These are phyloP conservation scores for Oscheius sp. DNA, from an alignment of 2,888 invertebrate genomes.

Conservation along the genomic window DNA sequence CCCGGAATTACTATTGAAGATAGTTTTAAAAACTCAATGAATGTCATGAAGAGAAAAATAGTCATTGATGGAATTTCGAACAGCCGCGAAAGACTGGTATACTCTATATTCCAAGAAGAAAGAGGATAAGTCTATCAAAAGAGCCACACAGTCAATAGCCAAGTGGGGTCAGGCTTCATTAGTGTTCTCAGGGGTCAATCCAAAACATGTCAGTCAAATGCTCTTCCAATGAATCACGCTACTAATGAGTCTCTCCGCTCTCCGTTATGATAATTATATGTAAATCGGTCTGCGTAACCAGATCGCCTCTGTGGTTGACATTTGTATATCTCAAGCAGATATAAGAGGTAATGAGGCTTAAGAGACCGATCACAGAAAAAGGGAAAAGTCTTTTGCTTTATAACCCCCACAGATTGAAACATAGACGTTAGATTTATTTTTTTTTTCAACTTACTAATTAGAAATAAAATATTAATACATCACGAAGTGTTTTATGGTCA, in stretches of 20 bases:
- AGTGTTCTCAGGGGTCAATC: constrained; percentile 30
- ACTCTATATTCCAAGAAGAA: not conserved
- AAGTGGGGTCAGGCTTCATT: constrained; percentile 19
- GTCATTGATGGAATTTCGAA: not conserved
- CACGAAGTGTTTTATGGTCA: no score
- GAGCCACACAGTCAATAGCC: constrained; percentile 10
- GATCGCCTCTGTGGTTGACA: constrained; percentile 26
- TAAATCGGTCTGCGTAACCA: constrained; percentile 29
- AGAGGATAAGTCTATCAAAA: constrained; percentile 7
- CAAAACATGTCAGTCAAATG: constrained; percentile 29
- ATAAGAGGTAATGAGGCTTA: not conserved
- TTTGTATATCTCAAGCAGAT: constrained; percentile 20
- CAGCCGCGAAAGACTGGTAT: not conserved
- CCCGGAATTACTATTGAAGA: no score
- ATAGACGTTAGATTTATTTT: no score
- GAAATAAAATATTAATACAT: no score
- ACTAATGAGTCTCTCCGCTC: constrained; percentile 26
- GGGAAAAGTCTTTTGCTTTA: no score
- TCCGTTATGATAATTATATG: constrained; percentile 34
- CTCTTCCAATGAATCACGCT: constrained; percentile 30
- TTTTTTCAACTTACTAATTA: no score
- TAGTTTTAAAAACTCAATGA: no score
- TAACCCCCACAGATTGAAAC: no score
- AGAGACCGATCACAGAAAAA: not conserved
- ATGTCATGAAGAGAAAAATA: no score